phyloP scores from a whole-genome alignment of 2,888 invertebrate genomes.

The Aromia moschata region DNA sequence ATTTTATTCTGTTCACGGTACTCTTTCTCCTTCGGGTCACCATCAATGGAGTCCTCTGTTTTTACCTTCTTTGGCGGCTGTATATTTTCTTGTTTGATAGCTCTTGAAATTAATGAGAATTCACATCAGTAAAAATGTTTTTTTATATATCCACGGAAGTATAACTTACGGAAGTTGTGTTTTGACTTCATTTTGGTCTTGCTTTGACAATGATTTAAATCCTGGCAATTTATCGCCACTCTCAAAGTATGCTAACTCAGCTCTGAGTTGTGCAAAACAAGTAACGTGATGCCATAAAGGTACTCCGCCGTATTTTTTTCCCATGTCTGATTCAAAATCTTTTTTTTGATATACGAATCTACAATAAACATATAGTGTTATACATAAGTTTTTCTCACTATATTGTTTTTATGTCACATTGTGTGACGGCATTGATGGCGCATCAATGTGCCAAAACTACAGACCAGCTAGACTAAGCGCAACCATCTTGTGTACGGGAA shows the following conservation, averaged over 20 bases:
- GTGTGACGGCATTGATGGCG: too few relatives aligned
- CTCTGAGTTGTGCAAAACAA: conserved; percentile 83
- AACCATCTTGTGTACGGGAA: too few relatives aligned
- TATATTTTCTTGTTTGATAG: conserved; percentile 67
- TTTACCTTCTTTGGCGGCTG: conserved; percentile 76
- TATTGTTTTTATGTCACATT: too few relatives aligned
- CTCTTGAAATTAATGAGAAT: conserved; percentile 43
- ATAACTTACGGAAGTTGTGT: conserved; percentile 71
- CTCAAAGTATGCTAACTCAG: conserved; percentile 77
- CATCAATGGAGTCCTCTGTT: conserved; percentile 67
- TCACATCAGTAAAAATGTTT: neutral
- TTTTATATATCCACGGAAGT: too few relatives aligned
- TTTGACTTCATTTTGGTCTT: conserved; percentile 75
- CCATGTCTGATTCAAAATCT: conserved; percentile 83
- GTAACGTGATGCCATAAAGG: conserved; percentile 92
- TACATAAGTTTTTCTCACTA: too few relatives aligned
- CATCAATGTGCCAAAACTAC: too few relatives aligned
- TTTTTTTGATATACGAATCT: conserved; percentile 83
- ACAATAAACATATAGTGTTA: too few relatives aligned
- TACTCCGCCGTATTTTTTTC: conserved; percentile 82
- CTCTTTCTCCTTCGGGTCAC: conserved; percentile 67
- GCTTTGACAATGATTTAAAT: conserved; percentile 72
- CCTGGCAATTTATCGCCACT: conserved; percentile 81
- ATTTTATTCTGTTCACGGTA: conserved; percentile 78
- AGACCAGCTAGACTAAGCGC: too few relatives aligned